Evolutionary conservation across 1,140 invertebrate species (phyloP).

Genomic region (Hesperophylax magnus): DNA sequence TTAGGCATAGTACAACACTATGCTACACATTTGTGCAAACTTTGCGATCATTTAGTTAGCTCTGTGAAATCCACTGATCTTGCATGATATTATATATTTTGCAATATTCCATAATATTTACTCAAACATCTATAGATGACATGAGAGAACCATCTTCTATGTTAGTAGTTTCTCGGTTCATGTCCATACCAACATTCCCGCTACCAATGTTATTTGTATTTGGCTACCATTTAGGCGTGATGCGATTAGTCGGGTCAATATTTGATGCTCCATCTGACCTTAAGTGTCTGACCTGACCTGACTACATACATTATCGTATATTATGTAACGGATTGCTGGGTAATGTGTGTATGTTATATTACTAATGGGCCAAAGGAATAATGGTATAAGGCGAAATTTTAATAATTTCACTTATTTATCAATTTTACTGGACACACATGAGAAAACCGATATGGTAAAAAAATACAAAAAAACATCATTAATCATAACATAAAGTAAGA

Average conservation of each 20-base stretch:
- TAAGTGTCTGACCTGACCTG: conserved; percentile 1
- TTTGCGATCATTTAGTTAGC: no score
- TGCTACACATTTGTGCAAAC: no score
- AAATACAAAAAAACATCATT: not conserved
- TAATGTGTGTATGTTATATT: not conserved
- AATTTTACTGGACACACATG: not conserved
- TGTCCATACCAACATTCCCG: no score
- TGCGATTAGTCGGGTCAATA: conserved; percentile 48
- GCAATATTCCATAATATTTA: no score
- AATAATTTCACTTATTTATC: not conserved
- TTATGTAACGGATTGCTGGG: not conserved
- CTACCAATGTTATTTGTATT: conserved; percentile 19
- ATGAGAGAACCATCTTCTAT: no score
- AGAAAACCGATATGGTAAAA: no score
- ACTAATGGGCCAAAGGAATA: not conserved
- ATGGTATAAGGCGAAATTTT: not conserved
- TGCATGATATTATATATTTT: no score
- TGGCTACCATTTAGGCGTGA: conserved; percentile 46
- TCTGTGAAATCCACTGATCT: no score
- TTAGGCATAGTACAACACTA: no score
- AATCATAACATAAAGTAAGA: not conserved
- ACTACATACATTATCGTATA: not conserved
- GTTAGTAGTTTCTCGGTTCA: no score
- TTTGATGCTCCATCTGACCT: conserved; percentile 47
- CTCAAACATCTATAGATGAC: no score